Conservation (phyloP, 2,888 invertebrate genomes). For the Campoletis raptor region DNA sequence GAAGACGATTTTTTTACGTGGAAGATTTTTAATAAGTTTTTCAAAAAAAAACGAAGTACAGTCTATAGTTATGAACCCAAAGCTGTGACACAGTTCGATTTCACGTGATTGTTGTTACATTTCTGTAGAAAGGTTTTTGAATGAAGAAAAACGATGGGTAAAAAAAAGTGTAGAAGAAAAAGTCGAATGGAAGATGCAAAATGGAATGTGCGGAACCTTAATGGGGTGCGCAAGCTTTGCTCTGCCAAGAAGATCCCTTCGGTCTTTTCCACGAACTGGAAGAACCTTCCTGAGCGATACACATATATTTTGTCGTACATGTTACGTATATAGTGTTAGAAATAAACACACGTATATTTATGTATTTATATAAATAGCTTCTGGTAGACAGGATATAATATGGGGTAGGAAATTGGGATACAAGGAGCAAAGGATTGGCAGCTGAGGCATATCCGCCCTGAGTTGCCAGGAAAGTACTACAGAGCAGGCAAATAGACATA, state of each 20-base stretch:
- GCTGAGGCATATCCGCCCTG: conserved; percentile 33
- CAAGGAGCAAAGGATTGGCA: conserved; percentile 51
- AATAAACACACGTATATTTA: conserved; percentile 17
- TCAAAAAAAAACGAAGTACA: too few relatives aligned
- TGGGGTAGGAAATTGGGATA: conserved; percentile 35
- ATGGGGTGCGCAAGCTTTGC: conserved; percentile 66
- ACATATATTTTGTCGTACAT: conserved; percentile 29
- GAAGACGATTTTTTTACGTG: too few relatives aligned
- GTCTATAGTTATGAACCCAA: not conserved
- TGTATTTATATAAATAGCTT: conserved; percentile 40
- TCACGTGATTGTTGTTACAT: not conserved
- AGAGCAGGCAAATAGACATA: conserved; percentile 43
- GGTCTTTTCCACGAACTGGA: conserved; percentile 50
- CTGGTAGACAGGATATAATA: conserved; percentile 24
- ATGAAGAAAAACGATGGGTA: conserved; percentile 22
- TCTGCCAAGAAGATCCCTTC: conserved; percentile 65
- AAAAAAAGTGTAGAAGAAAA: conserved; percentile 16
- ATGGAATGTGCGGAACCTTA: conserved; percentile 61
- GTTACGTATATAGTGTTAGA: conserved; percentile 6
- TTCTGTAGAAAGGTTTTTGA: not conserved
- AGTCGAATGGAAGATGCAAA: conserved; percentile 28
- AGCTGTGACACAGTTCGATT: not conserved
- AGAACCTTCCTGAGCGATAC: conserved; percentile 59
- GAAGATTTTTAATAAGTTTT: too few relatives aligned
- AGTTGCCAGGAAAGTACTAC: conserved; percentile 63